phyloP scores from a whole-genome alignment of 2,113 vertebrate species.

The Dasyornis broadbenti region DNA sequence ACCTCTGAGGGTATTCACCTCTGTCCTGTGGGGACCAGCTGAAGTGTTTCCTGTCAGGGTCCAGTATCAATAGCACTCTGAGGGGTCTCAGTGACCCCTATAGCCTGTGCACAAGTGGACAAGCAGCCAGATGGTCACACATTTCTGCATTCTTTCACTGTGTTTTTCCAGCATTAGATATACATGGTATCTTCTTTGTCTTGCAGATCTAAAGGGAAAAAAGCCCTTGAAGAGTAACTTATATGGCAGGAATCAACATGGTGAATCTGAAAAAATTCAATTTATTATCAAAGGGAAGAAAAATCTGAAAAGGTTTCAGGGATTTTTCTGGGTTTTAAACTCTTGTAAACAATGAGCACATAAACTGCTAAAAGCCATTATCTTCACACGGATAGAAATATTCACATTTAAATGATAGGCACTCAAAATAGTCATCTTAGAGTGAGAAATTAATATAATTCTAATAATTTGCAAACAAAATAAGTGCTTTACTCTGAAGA shows the following conservation, averaged over 20 bases:
- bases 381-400: not conserved
- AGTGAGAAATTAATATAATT: not conserved
- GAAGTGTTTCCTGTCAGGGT: constrained; percentile 71
- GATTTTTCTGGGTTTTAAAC: not conserved
- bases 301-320: not conserved
- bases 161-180: constrained; percentile 64
- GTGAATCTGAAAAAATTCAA: not conserved
- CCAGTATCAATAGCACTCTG: constrained; percentile 61
- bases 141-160: constrained; percentile 65
- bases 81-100: constrained; percentile 75
- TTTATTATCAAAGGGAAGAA: not conserved
- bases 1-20: constrained; percentile 42
- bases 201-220: constrained; percentile 13
- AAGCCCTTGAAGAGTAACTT: not conserved
- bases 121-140: constrained; percentile 69
- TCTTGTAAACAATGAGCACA: not conserved
- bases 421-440: not conserved
- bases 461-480: not conserved
- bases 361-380: not conserved
- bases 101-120: constrained; percentile 77
- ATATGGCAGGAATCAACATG: not conserved
- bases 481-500: not conserved
- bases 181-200: constrained; percentile 17
- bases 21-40: constrained; percentile 50
- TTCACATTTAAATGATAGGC: not conserved